A percentile compares a stretch with the other conserved stretches of the same genome.
Conservation (phyloP, 2,113 vertebrate species). For the Amphilophus citrinellus region DNA sequence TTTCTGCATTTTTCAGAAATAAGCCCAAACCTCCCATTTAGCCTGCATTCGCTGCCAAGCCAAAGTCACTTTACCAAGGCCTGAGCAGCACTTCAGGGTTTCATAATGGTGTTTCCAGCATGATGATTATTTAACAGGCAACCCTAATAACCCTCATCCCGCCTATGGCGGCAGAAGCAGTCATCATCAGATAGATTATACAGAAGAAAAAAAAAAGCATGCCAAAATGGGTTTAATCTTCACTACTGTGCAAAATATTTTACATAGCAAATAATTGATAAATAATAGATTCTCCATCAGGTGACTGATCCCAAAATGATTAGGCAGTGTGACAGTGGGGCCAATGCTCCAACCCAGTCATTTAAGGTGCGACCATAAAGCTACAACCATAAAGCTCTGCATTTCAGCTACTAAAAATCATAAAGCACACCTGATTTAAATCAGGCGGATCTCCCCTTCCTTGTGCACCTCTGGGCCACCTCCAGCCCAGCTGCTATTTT, state of each 20-base stretch:
- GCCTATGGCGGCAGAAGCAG: background rate
- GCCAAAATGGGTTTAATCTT: background rate
- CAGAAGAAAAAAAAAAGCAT: background rate
- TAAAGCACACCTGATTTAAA: background rate
- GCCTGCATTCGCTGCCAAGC: slow-evolving; percentile 13
- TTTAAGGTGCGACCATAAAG: background rate
- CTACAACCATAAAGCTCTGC: background rate
- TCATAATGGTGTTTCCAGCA: slow-evolving; percentile 30
- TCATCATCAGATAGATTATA: background rate
- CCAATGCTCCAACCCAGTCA: background rate
- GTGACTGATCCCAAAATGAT: background rate
- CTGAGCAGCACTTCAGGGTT: background rate
- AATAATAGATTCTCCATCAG: background rate
- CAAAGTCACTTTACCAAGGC: slow-evolving; percentile 34
- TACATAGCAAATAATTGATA: background rate
- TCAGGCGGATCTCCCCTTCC: background rate
- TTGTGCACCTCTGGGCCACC: background rate
- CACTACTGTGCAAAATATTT: background rate
- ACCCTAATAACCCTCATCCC: slow-evolving; percentile 14
- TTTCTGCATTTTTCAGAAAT: slow-evolving; percentile 19
- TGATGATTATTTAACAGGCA: slow-evolving; percentile 38
- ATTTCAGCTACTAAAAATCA: background rate
- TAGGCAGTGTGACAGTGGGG: background rate
- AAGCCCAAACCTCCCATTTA: slow-evolving; percentile 46
- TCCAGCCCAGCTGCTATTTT: background rate